A percentile compares a stretch with the other conserved stretches of the same genome.
These are phyloP conservation scores for Saimiri boliviensis DNA, from an alignment of 2,113 vertebrate species.

Conservation along the genomic window DNA sequence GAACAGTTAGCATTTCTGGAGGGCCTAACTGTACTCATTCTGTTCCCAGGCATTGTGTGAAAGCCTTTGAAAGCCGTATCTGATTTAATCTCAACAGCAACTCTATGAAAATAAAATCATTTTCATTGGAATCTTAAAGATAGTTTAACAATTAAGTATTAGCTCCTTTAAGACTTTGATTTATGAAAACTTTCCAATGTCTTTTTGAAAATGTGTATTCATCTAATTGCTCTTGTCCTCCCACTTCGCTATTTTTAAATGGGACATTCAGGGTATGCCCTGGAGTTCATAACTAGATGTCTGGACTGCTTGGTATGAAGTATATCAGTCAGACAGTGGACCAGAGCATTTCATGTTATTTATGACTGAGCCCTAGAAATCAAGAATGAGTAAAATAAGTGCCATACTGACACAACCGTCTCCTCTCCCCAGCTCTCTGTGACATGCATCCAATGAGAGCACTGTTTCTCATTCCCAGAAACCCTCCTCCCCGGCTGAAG, in stretches of 20 bases:
- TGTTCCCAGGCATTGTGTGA: not conserved
- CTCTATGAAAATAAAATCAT: not conserved
- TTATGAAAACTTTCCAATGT: not conserved
- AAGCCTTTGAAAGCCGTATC: not conserved
- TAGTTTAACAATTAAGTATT: slow-evolving; percentile 19
- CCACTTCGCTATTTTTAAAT: slow-evolving; percentile 10
- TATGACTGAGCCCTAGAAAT: not conserved
- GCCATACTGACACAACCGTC: not conserved
- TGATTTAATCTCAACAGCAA: not conserved
- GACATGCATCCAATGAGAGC: slow-evolving; percentile 99
- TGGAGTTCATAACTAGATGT: not conserved
- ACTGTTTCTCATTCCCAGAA: slow-evolving; percentile 99
- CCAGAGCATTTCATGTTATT: not conserved
- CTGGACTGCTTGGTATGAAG: not conserved
- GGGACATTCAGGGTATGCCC: not conserved
- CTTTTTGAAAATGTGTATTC: not conserved
- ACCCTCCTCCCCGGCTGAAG: slow-evolving; percentile 98
- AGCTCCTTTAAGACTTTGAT: not conserved
- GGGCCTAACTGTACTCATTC: not conserved
- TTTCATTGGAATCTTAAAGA: not conserved
- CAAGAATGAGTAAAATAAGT: not conserved
- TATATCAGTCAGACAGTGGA: not conserved
- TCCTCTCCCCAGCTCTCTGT: slow-evolving; percentile 91
- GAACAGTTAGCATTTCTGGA: not conserved
- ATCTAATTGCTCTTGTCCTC: not conserved